Percentiles rank a stretch among this genome's conserved stretches.
These are phyloP conservation scores for Atherix ibis DNA, from an alignment of 2,888 invertebrate genomes.

Conservation along the genomic window DNA sequence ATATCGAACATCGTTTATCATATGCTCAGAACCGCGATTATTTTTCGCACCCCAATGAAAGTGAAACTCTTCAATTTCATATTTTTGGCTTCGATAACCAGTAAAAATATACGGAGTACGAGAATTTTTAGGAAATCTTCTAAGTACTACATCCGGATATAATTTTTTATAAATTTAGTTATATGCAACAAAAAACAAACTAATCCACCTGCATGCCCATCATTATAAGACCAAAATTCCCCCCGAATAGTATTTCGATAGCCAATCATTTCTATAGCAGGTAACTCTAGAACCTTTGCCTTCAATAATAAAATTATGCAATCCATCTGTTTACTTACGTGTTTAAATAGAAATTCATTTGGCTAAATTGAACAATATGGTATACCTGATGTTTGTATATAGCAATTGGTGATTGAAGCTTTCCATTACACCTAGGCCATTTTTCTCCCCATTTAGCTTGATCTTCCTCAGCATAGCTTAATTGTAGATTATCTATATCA, in stretches of 20 bases:
- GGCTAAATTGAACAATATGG: not conserved
- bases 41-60: constrained; percentile 65
- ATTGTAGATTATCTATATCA: too few relatives aligned
- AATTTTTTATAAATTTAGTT: too few relatives aligned
- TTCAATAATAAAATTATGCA: too few relatives aligned
- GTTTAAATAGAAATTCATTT: not conserved
- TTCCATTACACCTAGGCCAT: constrained; percentile 40
- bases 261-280: too few relatives aligned
- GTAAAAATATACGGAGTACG: constrained; percentile 54
- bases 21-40: constrained; percentile 60
- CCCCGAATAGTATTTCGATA: too few relatives aligned
- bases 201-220: constrained; percentile 52
- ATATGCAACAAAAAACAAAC: too few relatives aligned
- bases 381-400: constrained; percentile 33
- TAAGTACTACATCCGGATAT: too few relatives aligned
- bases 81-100: constrained; percentile 47
- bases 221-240: too few relatives aligned
- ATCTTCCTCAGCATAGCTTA: constrained; percentile 39
- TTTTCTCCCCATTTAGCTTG: constrained; percentile 40
- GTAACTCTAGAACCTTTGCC: too few relatives aligned
- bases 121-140: too few relatives aligned
- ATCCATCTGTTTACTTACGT: too few relatives aligned
- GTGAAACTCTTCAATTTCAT: constrained; percentile 55
- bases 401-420: constrained; percentile 46
- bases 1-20: constrained; percentile 54